A percentile compares a stretch with the other conserved stretches of the same genome.
These are phyloP conservation scores for Macrophya annulata DNA, from an alignment of 2,888 invertebrate species.

Conservation along the genomic window DNA sequence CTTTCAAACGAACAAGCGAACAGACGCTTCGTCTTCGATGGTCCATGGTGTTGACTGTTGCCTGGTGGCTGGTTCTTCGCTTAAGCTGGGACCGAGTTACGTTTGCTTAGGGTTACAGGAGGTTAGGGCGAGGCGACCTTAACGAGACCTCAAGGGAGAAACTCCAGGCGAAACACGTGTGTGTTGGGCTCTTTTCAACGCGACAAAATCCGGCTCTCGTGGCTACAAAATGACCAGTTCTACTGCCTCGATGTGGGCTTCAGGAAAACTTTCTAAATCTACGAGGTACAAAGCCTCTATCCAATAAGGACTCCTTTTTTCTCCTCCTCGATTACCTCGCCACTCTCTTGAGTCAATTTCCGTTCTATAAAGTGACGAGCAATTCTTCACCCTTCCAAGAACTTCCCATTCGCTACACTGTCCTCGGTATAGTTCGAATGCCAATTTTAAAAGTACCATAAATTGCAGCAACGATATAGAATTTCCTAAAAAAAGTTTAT, in stretches of 20 bases:
- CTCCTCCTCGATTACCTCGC: slow-evolving; percentile 8
- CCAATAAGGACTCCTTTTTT: slow-evolving; percentile 10
- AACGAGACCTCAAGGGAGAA: slow-evolving; percentile 46
- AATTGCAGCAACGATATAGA: not conserved
- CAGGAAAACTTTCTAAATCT: slow-evolving; percentile 3
- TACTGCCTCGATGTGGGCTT: not conserved
- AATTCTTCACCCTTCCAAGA: slow-evolving; percentile 19
- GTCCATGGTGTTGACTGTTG: not conserved
- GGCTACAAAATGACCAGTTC: slow-evolving; percentile 23
- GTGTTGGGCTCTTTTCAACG: slow-evolving; percentile 18
- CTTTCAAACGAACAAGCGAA: not conserved
- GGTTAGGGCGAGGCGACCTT: slow-evolving; percentile 33
- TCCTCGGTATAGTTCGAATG: not conserved
- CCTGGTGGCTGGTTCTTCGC: not conserved
- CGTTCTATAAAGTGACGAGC: slow-evolving; percentile 29
- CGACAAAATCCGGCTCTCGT: not conserved
- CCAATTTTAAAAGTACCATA: not conserved
- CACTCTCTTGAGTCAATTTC: slow-evolving; percentile 36
- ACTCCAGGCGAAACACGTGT: not conserved
- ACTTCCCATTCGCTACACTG: not conserved
- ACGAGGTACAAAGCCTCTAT: slow-evolving; percentile 18
- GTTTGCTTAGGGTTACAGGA: slow-evolving; percentile 31
- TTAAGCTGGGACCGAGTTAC: slow-evolving; percentile 9
- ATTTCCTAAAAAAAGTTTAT: not conserved
- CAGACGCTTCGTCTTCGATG: not conserved